Conservation (phyloP, 2,797 vertebrate genomes). For the Pterois miles region DNA sequence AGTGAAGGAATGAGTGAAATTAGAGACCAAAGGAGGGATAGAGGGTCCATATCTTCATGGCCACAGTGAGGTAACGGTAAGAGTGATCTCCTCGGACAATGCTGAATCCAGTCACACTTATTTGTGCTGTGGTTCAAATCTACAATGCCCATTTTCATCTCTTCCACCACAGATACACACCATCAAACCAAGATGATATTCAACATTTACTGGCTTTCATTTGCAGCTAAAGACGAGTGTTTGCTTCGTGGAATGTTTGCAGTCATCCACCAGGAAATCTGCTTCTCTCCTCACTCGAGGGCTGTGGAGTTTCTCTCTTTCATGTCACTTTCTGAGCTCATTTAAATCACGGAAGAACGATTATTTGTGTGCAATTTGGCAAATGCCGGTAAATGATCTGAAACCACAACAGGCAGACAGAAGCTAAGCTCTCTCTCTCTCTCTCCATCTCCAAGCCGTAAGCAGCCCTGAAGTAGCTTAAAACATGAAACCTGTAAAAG, state of each 20-base stretch:
- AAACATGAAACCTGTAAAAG: background rate
- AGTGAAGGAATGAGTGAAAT: conserved; percentile 32
- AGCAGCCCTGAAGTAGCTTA: background rate
- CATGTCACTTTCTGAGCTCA: conserved; percentile 11
- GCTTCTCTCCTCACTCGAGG: background rate
- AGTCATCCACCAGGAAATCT: conserved; percentile 23
- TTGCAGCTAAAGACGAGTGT: conserved; percentile 7
- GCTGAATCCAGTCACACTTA: conserved; percentile 14
- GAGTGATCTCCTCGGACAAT: background rate
- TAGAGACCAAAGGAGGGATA: background rate
- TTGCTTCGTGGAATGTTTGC: conserved; percentile 69
- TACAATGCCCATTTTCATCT: background rate
- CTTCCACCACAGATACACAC: background rate
- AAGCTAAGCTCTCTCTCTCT: background rate
- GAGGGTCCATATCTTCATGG: conserved; percentile 14
- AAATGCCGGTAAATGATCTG: conserved; percentile 16
- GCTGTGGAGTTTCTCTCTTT: background rate
- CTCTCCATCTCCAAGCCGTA: background rate
- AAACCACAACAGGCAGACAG: conserved; percentile 15
- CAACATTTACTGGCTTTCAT: conserved; percentile 3
- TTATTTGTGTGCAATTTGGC: conserved; percentile 29
- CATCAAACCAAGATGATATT: conserved; percentile 3
- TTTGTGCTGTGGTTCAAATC: conserved; percentile 36
- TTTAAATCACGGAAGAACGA: conserved; percentile 31
- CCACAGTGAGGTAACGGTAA: conserved; percentile 41